phyloP scores from a whole-genome alignment of 2,888 invertebrate species.

The Papilio elwesi region DNA sequence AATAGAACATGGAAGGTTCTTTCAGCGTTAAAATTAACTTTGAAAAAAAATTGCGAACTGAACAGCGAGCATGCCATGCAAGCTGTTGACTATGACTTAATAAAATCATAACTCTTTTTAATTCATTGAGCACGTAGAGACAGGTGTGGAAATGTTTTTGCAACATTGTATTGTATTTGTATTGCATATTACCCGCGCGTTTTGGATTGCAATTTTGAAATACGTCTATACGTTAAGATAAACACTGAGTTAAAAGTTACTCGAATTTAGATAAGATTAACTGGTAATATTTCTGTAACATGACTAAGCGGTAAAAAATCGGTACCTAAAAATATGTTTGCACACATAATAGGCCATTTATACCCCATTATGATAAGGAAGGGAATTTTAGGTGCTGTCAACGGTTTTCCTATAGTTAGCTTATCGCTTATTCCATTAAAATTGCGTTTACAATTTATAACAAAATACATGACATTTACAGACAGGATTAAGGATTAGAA shows the following conservation, averaged over 20 bases:
- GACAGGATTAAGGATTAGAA: too few relatives aligned
- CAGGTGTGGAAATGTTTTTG: background rate
- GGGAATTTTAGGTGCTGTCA: background rate
- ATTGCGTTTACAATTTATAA: background rate
- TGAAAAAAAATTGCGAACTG: conserved; percentile 10
- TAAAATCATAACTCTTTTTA: conserved; percentile 11
- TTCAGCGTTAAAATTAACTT: background rate
- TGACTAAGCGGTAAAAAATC: conserved; percentile 8
- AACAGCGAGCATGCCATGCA: conserved; percentile 1
- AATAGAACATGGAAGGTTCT: background rate
- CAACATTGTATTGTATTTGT: background rate
- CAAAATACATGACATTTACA: background rate
- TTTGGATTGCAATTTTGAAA: background rate
- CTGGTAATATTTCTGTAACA: background rate
- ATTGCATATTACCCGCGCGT: background rate
- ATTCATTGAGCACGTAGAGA: background rate
- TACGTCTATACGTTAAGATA: too few relatives aligned
- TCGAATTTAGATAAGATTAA: background rate
- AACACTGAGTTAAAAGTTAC: too few relatives aligned
- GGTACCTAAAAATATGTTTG: background rate
- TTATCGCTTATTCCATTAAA: background rate
- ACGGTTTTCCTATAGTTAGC: background rate
- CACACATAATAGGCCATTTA: background rate
- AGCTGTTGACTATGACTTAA: conserved; percentile 6
- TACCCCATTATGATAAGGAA: conserved; percentile 32